phyloP scores from a whole-genome alignment of 1,140 invertebrate species.

The Musca vetustissima region DNA sequence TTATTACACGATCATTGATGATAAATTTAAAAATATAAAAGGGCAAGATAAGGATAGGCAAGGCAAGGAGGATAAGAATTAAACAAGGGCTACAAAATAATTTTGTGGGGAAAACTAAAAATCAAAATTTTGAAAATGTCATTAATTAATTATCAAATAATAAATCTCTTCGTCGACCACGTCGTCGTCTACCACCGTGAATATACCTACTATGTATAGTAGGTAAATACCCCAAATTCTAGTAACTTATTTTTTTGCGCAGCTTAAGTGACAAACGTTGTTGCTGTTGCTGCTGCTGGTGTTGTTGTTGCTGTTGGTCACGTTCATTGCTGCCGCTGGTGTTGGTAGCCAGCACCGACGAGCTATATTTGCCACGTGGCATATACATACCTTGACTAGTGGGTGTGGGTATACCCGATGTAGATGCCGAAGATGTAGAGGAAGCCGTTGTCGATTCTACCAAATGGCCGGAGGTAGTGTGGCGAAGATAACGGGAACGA shows the following conservation, averaged over 20 bases:
- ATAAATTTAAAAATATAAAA: too few species aligned
- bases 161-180: too few species aligned
- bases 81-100: too few species aligned
- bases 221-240: conserved; percentile 16
- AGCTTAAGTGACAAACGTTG: conserved; percentile 38
- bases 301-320: conserved; percentile 1
- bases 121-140: too few species aligned
- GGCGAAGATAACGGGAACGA: conserved; percentile 36
- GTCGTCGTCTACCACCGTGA: background rate
- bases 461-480: conserved; percentile 16
- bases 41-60: too few species aligned
- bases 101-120: too few species aligned
- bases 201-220: conserved; percentile 6
- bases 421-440: conserved; percentile 46
- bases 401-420: conserved; percentile 51
- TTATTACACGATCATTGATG: too few species aligned
- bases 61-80: too few species aligned
- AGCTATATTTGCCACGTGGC: conserved; percentile 34
- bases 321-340: conserved; percentile 24
- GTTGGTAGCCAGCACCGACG: conserved; percentile 5
- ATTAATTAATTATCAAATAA: too few species aligned
- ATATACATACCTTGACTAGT: conserved; percentile 37
- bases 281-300: conserved; percentile 37
- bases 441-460: conserved; percentile 44
- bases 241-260: conserved; percentile 54